Base-by-base conservation (phyloP, 2,797 vertebrate genomes). In the Tenualosa thibaudeaui region DNA sequence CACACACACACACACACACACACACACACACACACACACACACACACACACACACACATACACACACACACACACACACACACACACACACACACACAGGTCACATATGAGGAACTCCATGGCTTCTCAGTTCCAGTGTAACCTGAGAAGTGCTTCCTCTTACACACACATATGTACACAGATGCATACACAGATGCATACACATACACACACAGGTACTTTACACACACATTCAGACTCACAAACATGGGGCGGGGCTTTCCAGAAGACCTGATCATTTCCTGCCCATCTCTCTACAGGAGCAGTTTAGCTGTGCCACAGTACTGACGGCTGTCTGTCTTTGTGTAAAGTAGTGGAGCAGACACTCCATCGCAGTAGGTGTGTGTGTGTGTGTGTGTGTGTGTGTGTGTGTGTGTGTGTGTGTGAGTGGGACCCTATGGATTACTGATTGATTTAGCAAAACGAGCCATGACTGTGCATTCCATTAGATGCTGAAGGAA, bases 401-500 rank as follows among this genome's bases (percentile, higher is more conserved):
- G 51, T 53, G 82, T 53, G 51, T 13, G 15, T 17, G 51, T 13
- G 84, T 53, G 51, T 53, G 51, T 53, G 13, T 53, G 51, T 53
- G 82, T 53, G 51, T 13, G 15, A 53, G 51, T 13, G 84, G 86
- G 85, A 95, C 92, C 92, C 90, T 96, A 96, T 96, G 92, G 95
- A 96, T 96, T 94, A 93, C 94, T 94, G 94, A 96, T 96, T 96
- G 95, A 96, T 96, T 95, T 94, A 93, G 92, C 92, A 93, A 93
- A 95, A 94, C 94, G 93, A 94, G 94, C 93, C 94, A 95, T 96
- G 95, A 96, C 96, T 96, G 90, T 95, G 95, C 95, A 97, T 96
- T 96, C 94, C 95, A 94, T 96, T 96, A 96, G 95, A 95, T 91
- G 93, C 94, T 95, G 94, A 92, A 95, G 91, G 88, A 93, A 93